These are phyloP conservation scores for Ecdyonurus torrentis DNA, from an alignment of 2,888 invertebrate species.

Conservation along the genomic window DNA sequence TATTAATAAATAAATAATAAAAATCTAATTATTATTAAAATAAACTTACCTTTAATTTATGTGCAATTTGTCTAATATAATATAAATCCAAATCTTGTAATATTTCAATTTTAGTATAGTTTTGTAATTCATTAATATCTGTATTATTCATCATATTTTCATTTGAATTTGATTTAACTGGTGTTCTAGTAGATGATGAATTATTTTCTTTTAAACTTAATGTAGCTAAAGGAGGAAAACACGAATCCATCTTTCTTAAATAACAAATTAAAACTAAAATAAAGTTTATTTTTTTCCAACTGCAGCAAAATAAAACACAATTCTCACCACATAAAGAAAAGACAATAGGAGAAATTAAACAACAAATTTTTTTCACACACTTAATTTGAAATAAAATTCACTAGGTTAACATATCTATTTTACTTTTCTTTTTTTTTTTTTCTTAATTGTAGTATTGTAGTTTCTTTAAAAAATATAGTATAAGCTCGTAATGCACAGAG, in stretches of 20 bases:
- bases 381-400: too few relatives aligned
- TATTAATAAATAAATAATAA: neutral
- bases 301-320: neutral
- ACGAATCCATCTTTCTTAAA: conserved; percentile 28
- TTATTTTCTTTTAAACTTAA: conserved; percentile 25
- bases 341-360: too few relatives aligned
- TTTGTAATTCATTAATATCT: conserved; percentile 21
- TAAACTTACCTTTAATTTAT: conserved; percentile 31
- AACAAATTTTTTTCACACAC: too few relatives aligned
- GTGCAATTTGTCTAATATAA: conserved; percentile 36
- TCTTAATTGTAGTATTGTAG: too few relatives aligned
- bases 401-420: too few relatives aligned
- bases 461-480: too few relatives aligned
- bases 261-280: neutral
- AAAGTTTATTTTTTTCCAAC: neutral
- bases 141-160: conserved; percentile 17
- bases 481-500: too few relatives aligned
- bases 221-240: conserved; percentile 31
- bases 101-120: conserved; percentile 28
- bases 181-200: neutral
- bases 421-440: too few relatives aligned
- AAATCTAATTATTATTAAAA: neutral
- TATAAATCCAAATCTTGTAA: conserved; percentile 35
- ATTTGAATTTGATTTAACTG: neutral
- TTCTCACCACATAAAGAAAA: neutral